phyloP scores from a whole-genome alignment of 1,140 invertebrate genomes.

The Trypoxylus dichotomus region DNA sequence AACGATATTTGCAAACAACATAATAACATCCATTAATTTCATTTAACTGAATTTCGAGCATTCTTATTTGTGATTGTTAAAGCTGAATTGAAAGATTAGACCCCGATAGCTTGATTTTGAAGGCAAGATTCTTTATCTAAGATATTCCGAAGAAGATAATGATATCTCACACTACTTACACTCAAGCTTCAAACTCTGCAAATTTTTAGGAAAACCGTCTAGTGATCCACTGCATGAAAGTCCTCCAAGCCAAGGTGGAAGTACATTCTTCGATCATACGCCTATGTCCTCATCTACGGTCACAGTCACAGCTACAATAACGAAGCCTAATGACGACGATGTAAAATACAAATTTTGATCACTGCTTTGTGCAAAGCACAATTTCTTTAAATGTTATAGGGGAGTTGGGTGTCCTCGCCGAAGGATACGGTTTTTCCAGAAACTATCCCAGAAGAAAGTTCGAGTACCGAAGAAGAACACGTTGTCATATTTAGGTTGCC shows the following conservation, averaged over 20 bases:
- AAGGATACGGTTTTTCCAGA: conserved; percentile 87
- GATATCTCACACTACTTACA: too few relatives aligned
- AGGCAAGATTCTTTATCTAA: too few relatives aligned
- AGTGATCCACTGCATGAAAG: conserved; percentile 57
- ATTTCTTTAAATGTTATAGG: conserved; percentile 51
- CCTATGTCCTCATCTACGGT: conserved; percentile 39
- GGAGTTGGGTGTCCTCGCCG: conserved; percentile 76
- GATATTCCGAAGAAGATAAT: too few relatives aligned
- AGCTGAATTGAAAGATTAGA: too few relatives aligned
- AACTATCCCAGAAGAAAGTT: conserved; percentile 90
- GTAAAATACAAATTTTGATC: conserved; percentile 42
- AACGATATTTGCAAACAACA: too few relatives aligned
- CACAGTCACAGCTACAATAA: conserved; percentile 47
- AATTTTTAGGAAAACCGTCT: conserved; percentile 58
- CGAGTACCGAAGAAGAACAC: conserved; percentile 88
- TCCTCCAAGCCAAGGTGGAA: conserved; percentile 61
- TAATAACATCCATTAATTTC: too few relatives aligned
- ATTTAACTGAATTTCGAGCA: too few relatives aligned
- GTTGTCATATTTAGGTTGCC: conserved; percentile 81
- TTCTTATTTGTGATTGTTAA: too few relatives aligned
- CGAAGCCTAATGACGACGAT: conserved; percentile 62
- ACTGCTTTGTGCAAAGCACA: neutral
- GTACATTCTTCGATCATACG: conserved; percentile 35
- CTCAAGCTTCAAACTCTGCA: conserved; percentile 4
- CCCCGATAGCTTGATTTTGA: too few relatives aligned